A percentile compares a stretch with the other conserved stretches of the same genome.
These are phyloP conservation scores for Desmophyllum pertusum DNA, from an alignment of 92 coral and sea anemone genomes.

Conservation along the genomic window DNA sequence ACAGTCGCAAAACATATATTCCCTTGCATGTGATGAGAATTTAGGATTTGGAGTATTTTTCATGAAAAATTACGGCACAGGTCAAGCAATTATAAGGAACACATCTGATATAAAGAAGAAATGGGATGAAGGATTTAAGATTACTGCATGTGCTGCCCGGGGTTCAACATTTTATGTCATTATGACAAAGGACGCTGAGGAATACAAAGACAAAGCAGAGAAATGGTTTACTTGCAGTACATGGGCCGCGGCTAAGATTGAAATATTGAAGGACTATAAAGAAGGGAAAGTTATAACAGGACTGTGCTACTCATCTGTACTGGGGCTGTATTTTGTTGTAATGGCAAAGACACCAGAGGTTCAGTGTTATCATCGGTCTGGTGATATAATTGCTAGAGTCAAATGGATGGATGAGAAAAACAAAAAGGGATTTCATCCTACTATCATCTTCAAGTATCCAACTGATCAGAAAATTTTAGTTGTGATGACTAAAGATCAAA, in stretches of 20 bases:
- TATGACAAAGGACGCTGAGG: not conserved
- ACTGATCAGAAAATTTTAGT: not conserved
- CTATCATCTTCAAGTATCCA: conserved; percentile 12
- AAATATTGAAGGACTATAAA: not conserved
- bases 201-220: not conserved
- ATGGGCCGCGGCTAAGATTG: not conserved
- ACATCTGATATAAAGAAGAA: not conserved
- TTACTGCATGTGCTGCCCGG: conserved; percentile 4
- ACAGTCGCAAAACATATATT: not conserved
- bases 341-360: not conserved
- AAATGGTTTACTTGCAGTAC: not conserved
- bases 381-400: too few species aligned
- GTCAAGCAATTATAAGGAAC: not conserved
- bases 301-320: not conserved
- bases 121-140: not conserved
- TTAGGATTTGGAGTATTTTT: conserved; percentile 1
- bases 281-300: not conserved
- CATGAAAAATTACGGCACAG: not conserved
- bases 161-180: not conserved
- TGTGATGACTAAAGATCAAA: conserved; percentile 8
- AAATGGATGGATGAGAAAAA: not conserved
- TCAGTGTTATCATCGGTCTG: not conserved
- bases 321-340: not conserved
- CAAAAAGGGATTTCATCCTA: not conserved
- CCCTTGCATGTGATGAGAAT: conserved; percentile 7